Evolutionary conservation across 2,797 vertebrate genomes (phyloP).

Genomic region (Pristis pectinata): DNA sequence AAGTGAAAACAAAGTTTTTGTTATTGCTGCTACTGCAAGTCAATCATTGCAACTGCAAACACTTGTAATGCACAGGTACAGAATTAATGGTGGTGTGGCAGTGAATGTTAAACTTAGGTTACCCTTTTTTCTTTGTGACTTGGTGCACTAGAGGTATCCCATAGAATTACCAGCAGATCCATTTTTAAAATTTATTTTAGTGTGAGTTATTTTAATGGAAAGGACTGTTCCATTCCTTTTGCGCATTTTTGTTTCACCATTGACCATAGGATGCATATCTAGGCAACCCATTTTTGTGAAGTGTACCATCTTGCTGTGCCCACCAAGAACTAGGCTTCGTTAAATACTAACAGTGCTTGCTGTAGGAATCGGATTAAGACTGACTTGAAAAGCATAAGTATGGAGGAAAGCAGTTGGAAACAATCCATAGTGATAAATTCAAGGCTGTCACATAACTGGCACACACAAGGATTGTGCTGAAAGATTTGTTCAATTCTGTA

Average conservation of each 20-base stretch:
- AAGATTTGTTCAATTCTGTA: slow-evolving; percentile 23
- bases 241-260: not conserved
- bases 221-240: not conserved
- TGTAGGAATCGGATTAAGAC: not conserved
- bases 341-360: not conserved
- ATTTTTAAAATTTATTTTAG: not conserved
- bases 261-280: not conserved
- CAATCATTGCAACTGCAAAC: not conserved
- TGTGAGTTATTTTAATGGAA: not conserved
- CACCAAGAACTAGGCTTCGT: not conserved
- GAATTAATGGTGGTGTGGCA: not conserved
- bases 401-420: not conserved
- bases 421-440: not conserved
- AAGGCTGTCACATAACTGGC: slow-evolving; percentile 27
- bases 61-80: not conserved
- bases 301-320: not conserved
- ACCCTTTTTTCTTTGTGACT: not conserved
- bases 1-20: not conserved
- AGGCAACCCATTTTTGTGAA: not conserved
- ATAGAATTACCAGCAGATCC: not conserved
- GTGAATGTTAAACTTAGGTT: not conserved
- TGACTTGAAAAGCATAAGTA: not conserved
- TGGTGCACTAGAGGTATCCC: not conserved
- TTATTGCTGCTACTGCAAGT: not conserved
- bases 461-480: not conserved